Evolutionary conservation across 2,113 vertebrate genomes (phyloP).

Genomic region (Enhydra lutris): DNA sequence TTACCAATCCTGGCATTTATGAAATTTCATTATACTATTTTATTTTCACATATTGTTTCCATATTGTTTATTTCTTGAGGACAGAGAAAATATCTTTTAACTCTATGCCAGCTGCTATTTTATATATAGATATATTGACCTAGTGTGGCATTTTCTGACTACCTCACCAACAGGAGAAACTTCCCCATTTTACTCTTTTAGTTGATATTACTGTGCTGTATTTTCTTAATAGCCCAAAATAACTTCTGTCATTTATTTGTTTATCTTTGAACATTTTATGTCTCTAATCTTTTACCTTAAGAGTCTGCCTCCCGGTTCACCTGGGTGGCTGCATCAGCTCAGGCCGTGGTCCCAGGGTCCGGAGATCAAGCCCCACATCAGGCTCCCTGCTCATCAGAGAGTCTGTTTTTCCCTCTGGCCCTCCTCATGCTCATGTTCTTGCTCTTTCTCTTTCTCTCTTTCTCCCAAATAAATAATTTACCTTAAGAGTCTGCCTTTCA

Average conservation of each 20-base stretch:
- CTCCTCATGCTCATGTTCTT: background rate
- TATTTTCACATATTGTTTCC: background rate
- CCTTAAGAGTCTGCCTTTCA: background rate
- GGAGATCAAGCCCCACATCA: background rate
- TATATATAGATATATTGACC: background rate
- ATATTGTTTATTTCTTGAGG: background rate
- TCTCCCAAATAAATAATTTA: too few species aligned
- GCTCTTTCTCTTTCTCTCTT: too few species aligned
- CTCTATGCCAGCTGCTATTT: background rate
- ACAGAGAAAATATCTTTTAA: background rate
- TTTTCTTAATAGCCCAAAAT: background rate
- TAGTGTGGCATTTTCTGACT: background rate
- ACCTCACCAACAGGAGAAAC: background rate
- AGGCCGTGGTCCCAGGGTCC: background rate
- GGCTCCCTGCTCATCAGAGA: background rate
- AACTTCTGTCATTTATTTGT: background rate
- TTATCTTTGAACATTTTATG: background rate
- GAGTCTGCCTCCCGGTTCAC: background rate
- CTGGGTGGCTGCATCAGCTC: background rate
- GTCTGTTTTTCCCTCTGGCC: background rate
- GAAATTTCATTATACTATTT: background rate
- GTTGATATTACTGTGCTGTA: background rate
- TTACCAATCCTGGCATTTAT: background rate
- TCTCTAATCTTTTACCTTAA: background rate
- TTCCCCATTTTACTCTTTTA: background rate